Conservation (phyloP, 2,113 vertebrate species). For the Enhydra lutris region DNA sequence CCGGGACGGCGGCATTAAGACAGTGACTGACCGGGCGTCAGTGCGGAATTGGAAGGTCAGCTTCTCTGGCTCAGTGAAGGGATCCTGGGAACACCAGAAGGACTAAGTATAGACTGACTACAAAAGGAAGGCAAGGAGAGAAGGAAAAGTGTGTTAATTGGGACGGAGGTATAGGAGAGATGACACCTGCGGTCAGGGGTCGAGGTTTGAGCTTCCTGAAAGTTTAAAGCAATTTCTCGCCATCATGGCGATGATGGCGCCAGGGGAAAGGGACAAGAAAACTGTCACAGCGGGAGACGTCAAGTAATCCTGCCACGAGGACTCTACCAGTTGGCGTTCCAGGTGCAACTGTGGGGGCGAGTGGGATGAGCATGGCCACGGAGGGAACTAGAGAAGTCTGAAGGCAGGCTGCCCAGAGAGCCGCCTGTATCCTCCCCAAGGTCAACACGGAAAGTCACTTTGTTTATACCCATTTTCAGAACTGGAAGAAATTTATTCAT, state of each 20-base stretch:
- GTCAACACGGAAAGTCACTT: background rate
- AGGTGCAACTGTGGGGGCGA: background rate
- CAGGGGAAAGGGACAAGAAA: too few relatives aligned
- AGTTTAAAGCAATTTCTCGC: too few relatives aligned
- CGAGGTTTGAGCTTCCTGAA: background rate
- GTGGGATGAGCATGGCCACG: fast-evolving
- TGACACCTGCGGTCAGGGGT: background rate
- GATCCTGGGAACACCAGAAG: background rate
- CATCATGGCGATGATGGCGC: too few relatives aligned
- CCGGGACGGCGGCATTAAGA: fast-evolving
- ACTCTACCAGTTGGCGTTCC: fast-evolving
- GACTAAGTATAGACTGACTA: background rate
- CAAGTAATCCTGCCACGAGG: too few relatives aligned
- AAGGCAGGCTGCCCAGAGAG: background rate
- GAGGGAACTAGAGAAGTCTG: background rate
- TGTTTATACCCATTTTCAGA: background rate
- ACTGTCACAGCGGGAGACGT: fast-evolving
- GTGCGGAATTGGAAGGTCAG: background rate
- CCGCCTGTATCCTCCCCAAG: background rate
- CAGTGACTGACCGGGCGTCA: fast-evolving
- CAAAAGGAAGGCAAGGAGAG: background rate
- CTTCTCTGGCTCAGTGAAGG: background rate
- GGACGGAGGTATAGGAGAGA: background rate
- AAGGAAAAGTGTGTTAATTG: too few relatives aligned
- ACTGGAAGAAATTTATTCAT: background rate